Evolutionary conservation across 53 echinoderm and acorn worm genomes (phyloP).

Genomic region (Henricia sp.): DNA sequence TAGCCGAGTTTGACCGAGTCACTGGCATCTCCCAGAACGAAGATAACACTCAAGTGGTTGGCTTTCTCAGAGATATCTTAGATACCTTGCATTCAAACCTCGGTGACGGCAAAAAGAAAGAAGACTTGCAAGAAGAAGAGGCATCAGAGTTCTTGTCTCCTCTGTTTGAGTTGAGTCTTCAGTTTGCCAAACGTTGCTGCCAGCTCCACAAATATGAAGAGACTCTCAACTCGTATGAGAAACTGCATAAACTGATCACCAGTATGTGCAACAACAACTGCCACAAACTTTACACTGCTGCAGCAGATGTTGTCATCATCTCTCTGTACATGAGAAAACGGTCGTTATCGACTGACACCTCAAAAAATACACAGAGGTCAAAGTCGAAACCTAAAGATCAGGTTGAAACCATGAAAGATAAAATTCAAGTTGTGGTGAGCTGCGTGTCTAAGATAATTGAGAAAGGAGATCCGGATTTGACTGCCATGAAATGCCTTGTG

Average conservation of each 20-base stretch:
- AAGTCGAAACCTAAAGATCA: conserved; percentile 22
- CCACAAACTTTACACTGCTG: conserved; percentile 47
- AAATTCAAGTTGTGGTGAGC: conserved; percentile 8
- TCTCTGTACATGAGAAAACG: conserved; percentile 8
- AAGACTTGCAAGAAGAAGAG: not conserved
- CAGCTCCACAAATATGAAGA: conserved; percentile 25
- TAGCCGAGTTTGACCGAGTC: conserved; percentile 70
- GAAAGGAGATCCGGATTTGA: conserved; percentile 27
- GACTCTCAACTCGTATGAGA: conserved; percentile 10
- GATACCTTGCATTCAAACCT: conserved; percentile 6
- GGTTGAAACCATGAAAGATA: not conserved
- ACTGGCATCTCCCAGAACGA: conserved; percentile 46
- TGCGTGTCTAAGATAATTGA: conserved; percentile 59
- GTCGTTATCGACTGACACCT: conserved; percentile 1
- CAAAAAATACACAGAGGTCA: conserved; percentile 32
- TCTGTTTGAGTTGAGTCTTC: conserved; percentile 74
- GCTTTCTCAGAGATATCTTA: conserved; percentile 40
- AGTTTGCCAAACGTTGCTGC: conserved; percentile 68
- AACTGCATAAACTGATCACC: conserved; percentile 25
- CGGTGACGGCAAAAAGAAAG: not conserved
- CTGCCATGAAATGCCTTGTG: conserved; percentile 55
- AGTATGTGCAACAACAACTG: conserved; percentile 1
- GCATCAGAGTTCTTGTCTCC: conserved; percentile 5
- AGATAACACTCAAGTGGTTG: conserved; percentile 39
- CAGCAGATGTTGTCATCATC: conserved; percentile 4